phyloP scores from a whole-genome alignment of 2,888 invertebrate genomes.

The Cinara cedri region DNA sequence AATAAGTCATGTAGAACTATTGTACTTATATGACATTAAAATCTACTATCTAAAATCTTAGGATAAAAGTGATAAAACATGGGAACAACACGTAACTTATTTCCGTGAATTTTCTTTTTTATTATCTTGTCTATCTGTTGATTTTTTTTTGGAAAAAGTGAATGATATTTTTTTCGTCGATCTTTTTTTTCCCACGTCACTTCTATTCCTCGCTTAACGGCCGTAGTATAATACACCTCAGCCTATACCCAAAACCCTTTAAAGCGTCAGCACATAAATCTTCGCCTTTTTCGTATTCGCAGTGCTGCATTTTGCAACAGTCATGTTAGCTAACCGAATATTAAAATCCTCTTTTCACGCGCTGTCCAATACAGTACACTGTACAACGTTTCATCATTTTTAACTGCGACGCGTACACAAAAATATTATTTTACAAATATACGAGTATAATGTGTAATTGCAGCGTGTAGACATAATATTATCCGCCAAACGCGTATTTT shows the following conservation, averaged over 20 bases:
- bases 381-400: conserved; percentile 17
- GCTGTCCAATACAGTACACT: conserved; percentile 21
- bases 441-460: neutral
- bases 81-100: neutral
- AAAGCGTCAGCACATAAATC: conserved; percentile 38
- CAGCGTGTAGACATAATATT: neutral
- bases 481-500: neutral
- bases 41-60: conserved; percentile 2
- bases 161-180: conserved; percentile 4
- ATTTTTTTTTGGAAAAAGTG: too few species aligned
- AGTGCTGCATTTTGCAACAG: conserved; percentile 21
- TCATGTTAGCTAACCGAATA: conserved; percentile 38
- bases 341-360: conserved; percentile 25
- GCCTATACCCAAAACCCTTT: conserved; percentile 20
- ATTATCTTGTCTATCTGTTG: conserved; percentile 30
- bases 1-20: too few species aligned
- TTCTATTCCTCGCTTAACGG: neutral
- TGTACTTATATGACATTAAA: conserved; percentile 10
- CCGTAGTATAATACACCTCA: neutral
- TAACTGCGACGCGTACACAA: neutral
- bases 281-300: conserved; percentile 9
- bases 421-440: too few species aligned
- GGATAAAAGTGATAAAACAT: conserved; percentile 25
- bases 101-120: conserved; percentile 7
- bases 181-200: neutral